Conservation (phyloP, 2,888 invertebrate species). For the Synergus itoensis region DNA sequence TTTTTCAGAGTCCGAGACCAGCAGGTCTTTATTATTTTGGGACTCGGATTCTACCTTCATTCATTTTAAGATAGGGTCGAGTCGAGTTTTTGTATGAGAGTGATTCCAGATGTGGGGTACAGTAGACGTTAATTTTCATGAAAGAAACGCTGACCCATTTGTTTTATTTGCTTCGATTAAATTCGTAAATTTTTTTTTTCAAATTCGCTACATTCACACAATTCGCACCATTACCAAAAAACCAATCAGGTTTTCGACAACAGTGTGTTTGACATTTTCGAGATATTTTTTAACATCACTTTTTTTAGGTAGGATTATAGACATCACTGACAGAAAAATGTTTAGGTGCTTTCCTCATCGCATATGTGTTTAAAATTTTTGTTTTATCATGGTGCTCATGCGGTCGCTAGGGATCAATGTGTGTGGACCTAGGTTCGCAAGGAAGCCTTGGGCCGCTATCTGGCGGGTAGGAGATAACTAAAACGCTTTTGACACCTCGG, state of each 20-base stretch:
- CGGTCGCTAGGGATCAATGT: not conserved
- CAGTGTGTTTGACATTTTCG: too few relatives aligned
- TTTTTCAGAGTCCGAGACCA: conserved; percentile 10
- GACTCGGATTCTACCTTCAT: not conserved
- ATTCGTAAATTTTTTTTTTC: too few relatives aligned
- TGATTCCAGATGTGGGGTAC: not conserved
- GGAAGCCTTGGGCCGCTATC: conserved; percentile 53
- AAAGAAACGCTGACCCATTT: not conserved
- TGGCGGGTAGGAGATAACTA: conserved; percentile 63
- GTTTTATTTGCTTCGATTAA: not conserved
- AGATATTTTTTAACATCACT: too few relatives aligned
- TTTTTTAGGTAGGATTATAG: too few relatives aligned
- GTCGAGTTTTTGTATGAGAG: not conserved
- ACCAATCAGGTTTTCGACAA: too few relatives aligned
- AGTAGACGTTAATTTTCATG: not conserved
- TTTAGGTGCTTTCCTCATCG: not conserved
- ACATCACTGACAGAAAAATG: not conserved
- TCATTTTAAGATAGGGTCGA: not conserved
- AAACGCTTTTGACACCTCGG: conserved; percentile 69
- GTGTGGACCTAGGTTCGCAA: not conserved
- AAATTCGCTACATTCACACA: too few relatives aligned
- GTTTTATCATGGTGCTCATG: not conserved
- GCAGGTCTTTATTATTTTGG: conserved; percentile 29
- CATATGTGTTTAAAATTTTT: not conserved
- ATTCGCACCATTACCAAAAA: too few relatives aligned